phyloP scores from a whole-genome alignment of 2,888 invertebrate species.

The Oxyscelio sp. region DNA sequence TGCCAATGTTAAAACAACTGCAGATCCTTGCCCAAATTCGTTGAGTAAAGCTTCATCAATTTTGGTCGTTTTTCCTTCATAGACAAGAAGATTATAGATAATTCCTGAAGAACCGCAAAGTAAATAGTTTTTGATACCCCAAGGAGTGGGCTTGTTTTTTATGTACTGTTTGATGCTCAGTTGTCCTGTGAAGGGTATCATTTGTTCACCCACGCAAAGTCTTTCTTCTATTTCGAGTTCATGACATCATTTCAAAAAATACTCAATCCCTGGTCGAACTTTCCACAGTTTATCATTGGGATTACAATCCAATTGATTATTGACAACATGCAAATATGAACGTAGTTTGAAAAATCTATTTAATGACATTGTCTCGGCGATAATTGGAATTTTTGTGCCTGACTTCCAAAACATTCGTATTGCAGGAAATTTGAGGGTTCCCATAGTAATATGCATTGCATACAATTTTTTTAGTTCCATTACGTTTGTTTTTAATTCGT shows the following conservation, averaged over 20 bases:
- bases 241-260: background rate
- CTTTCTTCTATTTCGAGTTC: slow-evolving; percentile 11
- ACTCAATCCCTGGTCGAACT: background rate
- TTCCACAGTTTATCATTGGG: slow-evolving; percentile 1
- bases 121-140: slow-evolving; percentile 79
- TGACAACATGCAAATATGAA: background rate
- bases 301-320: background rate
- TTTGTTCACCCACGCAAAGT: slow-evolving; percentile 76
- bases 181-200: slow-evolving; percentile 79
- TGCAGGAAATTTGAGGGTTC: background rate
- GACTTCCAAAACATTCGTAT: slow-evolving; percentile 12
- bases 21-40: slow-evolving; percentile 60
- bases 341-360: slow-evolving; percentile 5
- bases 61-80: slow-evolving; percentile 78
- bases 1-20: slow-evolving; percentile 63
- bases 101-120: slow-evolving; percentile 77
- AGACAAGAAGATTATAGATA: slow-evolving; percentile 73
- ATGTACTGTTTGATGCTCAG: slow-evolving; percentile 80
- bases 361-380: background rate
- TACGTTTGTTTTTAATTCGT: too few relatives aligned
- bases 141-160: slow-evolving; percentile 79
- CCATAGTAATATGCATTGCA: slow-evolving; percentile 11
- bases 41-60: slow-evolving; percentile 48
- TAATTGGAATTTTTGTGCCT: background rate
- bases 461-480: slow-evolving; percentile 7